Percentiles rank a stretch among this genome's conserved stretches.
phyloP scores from a whole-genome alignment of 2,113 vertebrate species.

The Centrocercus urophasianus region DNA sequence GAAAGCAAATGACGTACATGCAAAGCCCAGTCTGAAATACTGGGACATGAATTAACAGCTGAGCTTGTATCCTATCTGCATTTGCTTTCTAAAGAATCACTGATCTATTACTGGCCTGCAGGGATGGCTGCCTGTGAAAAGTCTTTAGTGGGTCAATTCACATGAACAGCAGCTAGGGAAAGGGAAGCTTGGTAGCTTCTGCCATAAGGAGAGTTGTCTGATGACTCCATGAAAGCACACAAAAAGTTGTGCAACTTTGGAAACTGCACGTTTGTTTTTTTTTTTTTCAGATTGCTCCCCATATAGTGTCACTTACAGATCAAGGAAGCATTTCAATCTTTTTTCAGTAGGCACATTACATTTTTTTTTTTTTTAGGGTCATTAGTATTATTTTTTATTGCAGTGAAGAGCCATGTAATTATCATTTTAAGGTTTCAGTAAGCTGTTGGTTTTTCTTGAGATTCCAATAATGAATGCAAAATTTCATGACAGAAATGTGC shows the following conservation, averaged over 20 bases:
- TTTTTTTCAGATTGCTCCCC: not conserved
- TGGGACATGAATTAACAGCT: not conserved
- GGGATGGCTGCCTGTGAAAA: not conserved
- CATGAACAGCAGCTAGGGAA: not conserved
- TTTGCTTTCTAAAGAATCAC: not conserved
- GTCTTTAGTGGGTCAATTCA: not conserved
- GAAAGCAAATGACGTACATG: not conserved
- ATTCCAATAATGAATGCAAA: not conserved
- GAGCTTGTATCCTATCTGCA: not conserved
- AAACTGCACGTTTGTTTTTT: not conserved
- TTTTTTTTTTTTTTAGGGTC: not conserved
- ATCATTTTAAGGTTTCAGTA: not conserved
- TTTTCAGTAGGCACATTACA: not conserved
- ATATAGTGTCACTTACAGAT: not conserved
- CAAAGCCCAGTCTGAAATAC: not conserved
- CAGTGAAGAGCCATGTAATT: not conserved
- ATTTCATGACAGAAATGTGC: not conserved
- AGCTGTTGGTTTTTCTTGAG: not conserved
- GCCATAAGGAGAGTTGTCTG: not conserved
- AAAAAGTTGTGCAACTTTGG: not conserved
- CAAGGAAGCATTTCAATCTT: not conserved
- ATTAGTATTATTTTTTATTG: not conserved
- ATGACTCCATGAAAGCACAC: not conserved
- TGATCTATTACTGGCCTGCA: not conserved
- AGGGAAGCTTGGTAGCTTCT: not conserved